phyloP scores from a whole-genome alignment of 1,140 invertebrate species.

The Drosophila leontia region DNA sequence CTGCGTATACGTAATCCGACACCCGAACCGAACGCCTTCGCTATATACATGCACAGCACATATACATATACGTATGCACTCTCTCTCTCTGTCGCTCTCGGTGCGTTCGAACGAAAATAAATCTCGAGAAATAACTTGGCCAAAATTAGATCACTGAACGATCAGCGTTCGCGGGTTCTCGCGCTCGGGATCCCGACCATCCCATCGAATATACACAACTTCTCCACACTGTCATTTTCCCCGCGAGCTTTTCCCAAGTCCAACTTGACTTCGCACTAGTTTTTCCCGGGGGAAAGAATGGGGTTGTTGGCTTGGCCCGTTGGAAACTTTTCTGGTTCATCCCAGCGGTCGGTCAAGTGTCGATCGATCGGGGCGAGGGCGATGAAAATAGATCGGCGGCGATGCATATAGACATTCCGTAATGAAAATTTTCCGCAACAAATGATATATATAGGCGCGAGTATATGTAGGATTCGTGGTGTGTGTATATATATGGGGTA shows the following conservation, averaged over 20 bases:
- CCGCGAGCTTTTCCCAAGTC: constrained; percentile 21
- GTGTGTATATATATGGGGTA: constrained; percentile 18
- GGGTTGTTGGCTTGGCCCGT: not conserved
- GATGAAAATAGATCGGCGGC: constrained; percentile 32
- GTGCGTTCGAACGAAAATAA: constrained; percentile 75
- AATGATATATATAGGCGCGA: constrained; percentile 31
- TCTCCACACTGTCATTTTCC: constrained; percentile 15
- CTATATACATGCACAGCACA: constrained; percentile 46
- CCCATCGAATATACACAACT: constrained; percentile 35
- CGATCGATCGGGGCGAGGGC: constrained; percentile 12
- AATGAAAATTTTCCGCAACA: constrained; percentile 52
- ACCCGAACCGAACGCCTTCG: constrained; percentile 71
- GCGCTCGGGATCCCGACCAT: constrained; percentile 37
- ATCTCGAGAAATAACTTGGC: constrained; percentile 74
- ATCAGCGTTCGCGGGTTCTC: constrained; percentile 39
- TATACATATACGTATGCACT: constrained; percentile 12
- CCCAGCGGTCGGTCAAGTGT: constrained; percentile 9
- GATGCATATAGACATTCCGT: constrained; percentile 42
- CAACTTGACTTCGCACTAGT: constrained; percentile 42
- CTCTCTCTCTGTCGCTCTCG: constrained; percentile 23
- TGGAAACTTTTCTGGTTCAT: constrained; percentile 18
- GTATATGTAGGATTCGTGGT: constrained; percentile 31
- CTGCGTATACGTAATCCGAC: constrained; percentile 79
- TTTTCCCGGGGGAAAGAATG: constrained; percentile 9
- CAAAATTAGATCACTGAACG: constrained; percentile 75